A percentile compares a stretch with the other conserved stretches of the same genome.
These are phyloP conservation scores for Cebus imitator DNA, from an alignment of 2,113 vertebrate genomes.

Conservation along the genomic window DNA sequence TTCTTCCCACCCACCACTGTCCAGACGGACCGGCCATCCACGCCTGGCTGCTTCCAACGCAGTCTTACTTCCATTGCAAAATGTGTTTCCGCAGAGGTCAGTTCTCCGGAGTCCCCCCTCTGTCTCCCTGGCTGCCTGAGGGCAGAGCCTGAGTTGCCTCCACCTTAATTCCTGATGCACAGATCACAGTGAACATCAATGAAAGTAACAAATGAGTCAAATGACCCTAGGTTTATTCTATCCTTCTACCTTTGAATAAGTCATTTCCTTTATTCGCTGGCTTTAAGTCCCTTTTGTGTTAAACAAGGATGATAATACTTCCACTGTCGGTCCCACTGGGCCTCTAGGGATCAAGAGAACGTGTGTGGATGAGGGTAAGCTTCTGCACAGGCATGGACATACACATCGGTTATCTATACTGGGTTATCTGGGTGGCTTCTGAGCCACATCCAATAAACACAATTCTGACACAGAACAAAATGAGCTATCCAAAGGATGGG, in stretches of 20 bases:
- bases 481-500: not conserved
- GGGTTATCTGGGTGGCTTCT: not conserved
- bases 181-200: not conserved
- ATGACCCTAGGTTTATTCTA: not conserved
- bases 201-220: not conserved
- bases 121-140: not conserved
- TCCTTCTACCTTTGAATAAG: not conserved
- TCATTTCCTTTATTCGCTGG: not conserved
- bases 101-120: not conserved
- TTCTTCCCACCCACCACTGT: not conserved
- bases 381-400: not conserved
- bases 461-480: not conserved
- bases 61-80: not conserved
- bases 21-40: not conserved
- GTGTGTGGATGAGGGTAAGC: rapidly evolving
- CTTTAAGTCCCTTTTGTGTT: not conserved
- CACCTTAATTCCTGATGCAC: rapidly evolving
- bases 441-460: not conserved
- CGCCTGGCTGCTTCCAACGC: too few relatives aligned
- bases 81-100: not conserved
- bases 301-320: not conserved
- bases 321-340: not conserved
- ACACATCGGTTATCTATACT: rapidly evolving
- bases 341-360: not conserved
- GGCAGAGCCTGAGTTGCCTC: not conserved